Conservation (phyloP, 2,113 vertebrate species). For the Nyctibius bracteatus region DNA sequence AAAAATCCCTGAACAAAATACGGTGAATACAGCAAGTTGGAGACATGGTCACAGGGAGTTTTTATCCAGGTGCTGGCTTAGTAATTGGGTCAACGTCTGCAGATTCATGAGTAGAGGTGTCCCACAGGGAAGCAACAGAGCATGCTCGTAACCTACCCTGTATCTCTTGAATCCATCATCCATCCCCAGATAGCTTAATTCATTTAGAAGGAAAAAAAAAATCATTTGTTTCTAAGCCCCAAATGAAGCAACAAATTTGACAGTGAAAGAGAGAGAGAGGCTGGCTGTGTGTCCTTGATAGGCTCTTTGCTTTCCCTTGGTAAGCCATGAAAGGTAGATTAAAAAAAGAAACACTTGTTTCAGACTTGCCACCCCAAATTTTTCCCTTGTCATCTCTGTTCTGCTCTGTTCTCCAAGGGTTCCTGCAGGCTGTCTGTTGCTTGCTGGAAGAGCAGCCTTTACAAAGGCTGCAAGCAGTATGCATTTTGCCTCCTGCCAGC, state of each 20-base stretch:
- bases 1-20: slow-evolving; percentile 29
- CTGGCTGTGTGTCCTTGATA: slow-evolving; percentile 38
- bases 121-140: slow-evolving; percentile 46
- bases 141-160: slow-evolving; percentile 40
- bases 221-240: slow-evolving; percentile 45
- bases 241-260: slow-evolving; percentile 47
- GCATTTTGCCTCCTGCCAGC: background rate
- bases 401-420: background rate
- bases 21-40: slow-evolving; percentile 29
- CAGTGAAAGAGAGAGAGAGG: slow-evolving; percentile 30
- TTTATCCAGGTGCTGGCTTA: slow-evolving; percentile 54
- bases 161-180: slow-evolving; percentile 56
- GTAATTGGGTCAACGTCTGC: slow-evolving; percentile 66
- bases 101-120: slow-evolving; percentile 52
- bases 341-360: slow-evolving; percentile 4
- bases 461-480: background rate
- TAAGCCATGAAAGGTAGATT: slow-evolving; percentile 1
- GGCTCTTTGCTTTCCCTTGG: background rate
- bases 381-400: background rate
- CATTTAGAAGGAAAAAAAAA: slow-evolving; percentile 45
- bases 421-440: background rate
- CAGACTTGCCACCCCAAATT: slow-evolving; percentile 4
- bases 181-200: slow-evolving; percentile 63
- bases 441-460: background rate
- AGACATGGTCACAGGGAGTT: slow-evolving; percentile 4